A percentile compares a stretch with the other conserved stretches of the same genome.
These are phyloP conservation scores for Chloroceryle aenea DNA, from an alignment of 2,113 vertebrate genomes.

Conservation along the genomic window DNA sequence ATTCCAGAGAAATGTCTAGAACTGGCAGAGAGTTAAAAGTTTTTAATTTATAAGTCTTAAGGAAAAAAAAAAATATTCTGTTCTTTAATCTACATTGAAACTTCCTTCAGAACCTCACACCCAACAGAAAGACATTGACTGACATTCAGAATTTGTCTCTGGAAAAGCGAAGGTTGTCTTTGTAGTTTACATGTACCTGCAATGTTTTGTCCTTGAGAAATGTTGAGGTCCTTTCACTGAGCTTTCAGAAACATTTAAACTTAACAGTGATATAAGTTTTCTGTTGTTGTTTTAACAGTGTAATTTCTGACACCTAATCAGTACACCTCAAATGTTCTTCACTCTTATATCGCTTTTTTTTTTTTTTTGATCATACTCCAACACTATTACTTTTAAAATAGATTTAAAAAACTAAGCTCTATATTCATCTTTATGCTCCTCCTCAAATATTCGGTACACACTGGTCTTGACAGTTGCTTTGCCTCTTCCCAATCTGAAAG, in stretches of 20 bases:
- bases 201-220: slow-evolving; percentile 7
- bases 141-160: not conserved
- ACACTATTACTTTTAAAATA: not conserved
- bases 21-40: not conserved
- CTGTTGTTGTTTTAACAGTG: not conserved
- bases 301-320: slow-evolving; percentile 9
- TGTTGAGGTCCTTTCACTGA: not conserved
- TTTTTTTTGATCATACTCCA: not conserved
- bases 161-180: not conserved
- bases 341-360: not conserved
- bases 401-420: not conserved
- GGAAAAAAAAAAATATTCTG: not conserved
- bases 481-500: not conserved
- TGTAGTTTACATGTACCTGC: not conserved
- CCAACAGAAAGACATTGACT: not conserved
- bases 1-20: not conserved
- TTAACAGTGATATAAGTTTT: slow-evolving; percentile 29
- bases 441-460: not conserved
- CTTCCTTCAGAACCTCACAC: not conserved
- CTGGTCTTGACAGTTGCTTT: not conserved
- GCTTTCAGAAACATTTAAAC: slow-evolving; percentile 31
- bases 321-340: not conserved
- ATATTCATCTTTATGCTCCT: not conserved
- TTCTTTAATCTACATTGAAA: not conserved
- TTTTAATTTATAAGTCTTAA: not conserved